These are phyloP conservation scores for Strix aluco DNA, from an alignment of 2,113 vertebrate species.

Conservation along the genomic window DNA sequence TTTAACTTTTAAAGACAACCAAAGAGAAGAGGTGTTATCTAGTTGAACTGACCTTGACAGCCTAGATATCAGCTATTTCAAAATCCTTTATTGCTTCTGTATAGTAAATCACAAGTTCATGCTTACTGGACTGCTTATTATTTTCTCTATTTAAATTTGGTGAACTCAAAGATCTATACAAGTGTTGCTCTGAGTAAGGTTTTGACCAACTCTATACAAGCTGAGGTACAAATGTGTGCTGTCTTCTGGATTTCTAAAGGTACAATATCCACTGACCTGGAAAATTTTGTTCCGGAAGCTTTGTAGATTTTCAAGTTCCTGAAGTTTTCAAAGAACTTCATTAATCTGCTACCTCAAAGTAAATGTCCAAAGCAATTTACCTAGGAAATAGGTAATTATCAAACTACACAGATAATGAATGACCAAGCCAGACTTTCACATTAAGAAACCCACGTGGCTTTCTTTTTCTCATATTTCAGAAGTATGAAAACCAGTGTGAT, in stretches of 20 bases:
- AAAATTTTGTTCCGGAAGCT: conserved; percentile 55
- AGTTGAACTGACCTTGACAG: neutral
- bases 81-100: neutral
- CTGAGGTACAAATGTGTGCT: neutral
- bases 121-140: neutral
- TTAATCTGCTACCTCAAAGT: conserved; percentile 58
- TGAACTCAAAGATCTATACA: neutral
- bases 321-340: conserved; percentile 66
- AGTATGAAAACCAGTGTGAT: neutral
- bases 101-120: neutral
- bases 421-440: neutral
- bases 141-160: neutral
- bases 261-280: conserved; percentile 34
- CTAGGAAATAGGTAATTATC: conserved; percentile 37
- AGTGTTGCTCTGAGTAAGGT: neutral
- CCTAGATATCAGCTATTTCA: neutral
- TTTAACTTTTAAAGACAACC: neutral
- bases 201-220: accelerated
- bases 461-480: neutral
- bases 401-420: conserved; percentile 53
- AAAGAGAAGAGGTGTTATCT: neutral
- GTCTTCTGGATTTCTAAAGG: neutral
- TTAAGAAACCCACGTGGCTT: neutral
- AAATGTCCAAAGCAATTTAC: conserved; percentile 10
- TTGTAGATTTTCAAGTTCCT: conserved; percentile 29